These are phyloP conservation scores for Clarias macrocephalus DNA, from an alignment of 2,113 vertebrate species.

Conservation along the genomic window DNA sequence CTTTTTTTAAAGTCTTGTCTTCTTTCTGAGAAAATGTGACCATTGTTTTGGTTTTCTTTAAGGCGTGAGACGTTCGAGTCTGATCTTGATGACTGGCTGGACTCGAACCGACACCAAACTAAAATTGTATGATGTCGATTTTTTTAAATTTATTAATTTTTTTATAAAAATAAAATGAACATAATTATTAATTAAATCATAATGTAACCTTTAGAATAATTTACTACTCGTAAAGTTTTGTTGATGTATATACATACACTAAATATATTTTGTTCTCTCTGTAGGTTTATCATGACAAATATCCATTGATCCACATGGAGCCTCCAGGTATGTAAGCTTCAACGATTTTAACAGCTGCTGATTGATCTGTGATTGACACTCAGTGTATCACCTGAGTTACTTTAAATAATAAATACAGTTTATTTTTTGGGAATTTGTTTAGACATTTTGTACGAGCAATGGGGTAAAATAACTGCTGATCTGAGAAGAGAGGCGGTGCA, in stretches of 20 bases:
- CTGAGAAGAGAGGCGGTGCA: constrained; percentile 51
- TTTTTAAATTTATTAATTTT: too few relatives aligned
- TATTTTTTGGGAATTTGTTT: background rate
- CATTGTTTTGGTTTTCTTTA: background rate
- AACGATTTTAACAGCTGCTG: background rate
- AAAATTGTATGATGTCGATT: constrained; percentile 24
- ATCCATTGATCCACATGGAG: constrained; percentile 36
- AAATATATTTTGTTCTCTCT: background rate
- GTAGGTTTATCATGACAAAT: constrained; percentile 32
- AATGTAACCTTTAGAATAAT: background rate
- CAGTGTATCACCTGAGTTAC: too few relatives aligned
- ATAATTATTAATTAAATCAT: background rate
- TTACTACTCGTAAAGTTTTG: background rate
- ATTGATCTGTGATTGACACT: background rate
- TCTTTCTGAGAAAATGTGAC: background rate
- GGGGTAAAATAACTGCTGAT: constrained; percentile 39
- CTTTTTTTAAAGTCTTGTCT: background rate
- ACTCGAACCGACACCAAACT: constrained; percentile 32
- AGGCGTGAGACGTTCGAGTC: constrained; percentile 71
- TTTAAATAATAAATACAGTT: background rate
- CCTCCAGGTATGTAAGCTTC: constrained; percentile 44
- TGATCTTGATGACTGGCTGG: constrained; percentile 63
- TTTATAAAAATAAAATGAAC: too few relatives aligned
- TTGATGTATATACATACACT: background rate
- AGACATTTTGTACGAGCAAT: constrained; percentile 61